phyloP scores from a whole-genome alignment of 2,888 invertebrate species.

The Eulithis testata region DNA sequence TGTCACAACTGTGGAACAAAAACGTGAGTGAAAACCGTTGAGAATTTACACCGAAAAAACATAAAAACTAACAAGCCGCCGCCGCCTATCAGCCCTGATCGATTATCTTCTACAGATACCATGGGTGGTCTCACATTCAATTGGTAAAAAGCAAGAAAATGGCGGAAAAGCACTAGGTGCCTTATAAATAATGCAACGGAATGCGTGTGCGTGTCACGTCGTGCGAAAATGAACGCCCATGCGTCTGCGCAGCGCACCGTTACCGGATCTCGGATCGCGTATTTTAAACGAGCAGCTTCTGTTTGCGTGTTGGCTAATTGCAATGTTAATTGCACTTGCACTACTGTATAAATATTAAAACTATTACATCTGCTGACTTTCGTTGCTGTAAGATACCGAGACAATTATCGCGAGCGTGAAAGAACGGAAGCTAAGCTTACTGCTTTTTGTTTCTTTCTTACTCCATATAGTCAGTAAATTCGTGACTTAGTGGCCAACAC shows the following conservation, averaged over 20 bases:
- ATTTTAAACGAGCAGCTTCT: slow-evolving; percentile 40
- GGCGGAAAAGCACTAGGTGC: slow-evolving; percentile 69
- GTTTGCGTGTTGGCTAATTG: slow-evolving; percentile 43
- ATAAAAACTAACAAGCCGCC: slow-evolving; percentile 57
- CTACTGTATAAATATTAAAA: slow-evolving; percentile 37
- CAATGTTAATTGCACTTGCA: slow-evolving; percentile 42
- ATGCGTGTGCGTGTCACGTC: slow-evolving; percentile 60
- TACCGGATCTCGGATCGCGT: slow-evolving; percentile 52
- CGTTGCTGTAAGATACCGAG: slow-evolving; percentile 20
- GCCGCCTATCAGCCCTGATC: slow-evolving; percentile 43
- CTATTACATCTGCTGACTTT: slow-evolving; percentile 32
- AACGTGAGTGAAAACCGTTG: slow-evolving; percentile 37
- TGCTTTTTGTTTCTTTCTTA: not conserved
- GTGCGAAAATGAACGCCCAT: slow-evolving; percentile 68
- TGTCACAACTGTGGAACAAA: not conserved
- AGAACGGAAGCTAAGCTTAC: not conserved
- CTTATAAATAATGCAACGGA: slow-evolving; percentile 76
- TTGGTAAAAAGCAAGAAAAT: slow-evolving; percentile 63
- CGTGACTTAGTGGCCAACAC: too few relatives aligned
- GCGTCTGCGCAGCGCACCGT: slow-evolving; percentile 51
- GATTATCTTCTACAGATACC: slow-evolving; percentile 42
- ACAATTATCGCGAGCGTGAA: slow-evolving; percentile 20
- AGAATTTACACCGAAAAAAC: slow-evolving; percentile 55
- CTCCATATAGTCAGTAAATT: too few relatives aligned
- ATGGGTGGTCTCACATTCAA: slow-evolving; percentile 54